Base-by-base conservation (phyloP, 2,888 invertebrate species). In the Dicranocentrus wangi region DNA sequence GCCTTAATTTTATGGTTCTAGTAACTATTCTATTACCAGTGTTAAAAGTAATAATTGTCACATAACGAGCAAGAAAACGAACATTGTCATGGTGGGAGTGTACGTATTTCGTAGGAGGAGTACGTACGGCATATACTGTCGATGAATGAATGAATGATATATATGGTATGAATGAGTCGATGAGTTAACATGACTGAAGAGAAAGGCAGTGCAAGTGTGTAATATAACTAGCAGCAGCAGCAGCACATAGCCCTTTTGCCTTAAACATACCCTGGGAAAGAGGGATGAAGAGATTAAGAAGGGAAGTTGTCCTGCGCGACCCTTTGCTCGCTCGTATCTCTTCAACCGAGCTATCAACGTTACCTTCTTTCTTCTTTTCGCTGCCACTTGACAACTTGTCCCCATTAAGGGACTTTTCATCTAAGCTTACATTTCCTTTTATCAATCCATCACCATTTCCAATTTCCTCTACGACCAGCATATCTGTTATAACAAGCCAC, bases 271-370 rank as follows among this genome's bases (percentile, higher is more conserved):
- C 95, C 93, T 95, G 95, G 91, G 95, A 95, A 91, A 95, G 95
- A 90, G 95, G 95, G 92, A 95, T 95, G 92, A 96, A 96, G 91
- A 96, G 93, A 92, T 96, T 96, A 90, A 96, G 93, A 90, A 96
- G 93, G 90, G 96, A 96, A 90, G 95, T 95, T 89, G 96, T 95
- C 91, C 96, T 94, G 90, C 95, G 94, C 89, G 95, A 95, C 89
- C 94, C 93, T 91, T 94, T 94, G 89, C 88, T 88, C 88, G 87
- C 86, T 71, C 83, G 83, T 55, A 84, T 78, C 71, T 86, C 86
- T 82, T 83, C 83, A 66, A 75, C 43, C 43, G 81, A 80, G 81
- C 81, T 83, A 77, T 83, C 85, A 79, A 81, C 77, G 78, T 85
- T 84, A 83, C 86, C 85, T 86, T 85, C 85, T 69, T 84, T 82